Conservation (phyloP, 2,888 invertebrate species). For the Diaperis boleti region DNA sequence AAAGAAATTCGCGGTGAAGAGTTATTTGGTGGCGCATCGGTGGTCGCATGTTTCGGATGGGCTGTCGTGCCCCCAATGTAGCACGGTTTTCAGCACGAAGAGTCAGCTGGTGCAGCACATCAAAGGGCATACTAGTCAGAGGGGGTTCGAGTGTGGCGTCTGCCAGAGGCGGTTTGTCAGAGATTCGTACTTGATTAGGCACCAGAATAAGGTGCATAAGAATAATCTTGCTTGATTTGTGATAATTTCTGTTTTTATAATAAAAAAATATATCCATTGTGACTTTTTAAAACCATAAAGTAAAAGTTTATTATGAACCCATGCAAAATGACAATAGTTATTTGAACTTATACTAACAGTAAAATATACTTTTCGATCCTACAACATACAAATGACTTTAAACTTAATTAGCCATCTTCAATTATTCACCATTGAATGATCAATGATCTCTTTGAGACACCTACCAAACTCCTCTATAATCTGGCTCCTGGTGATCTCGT, state of each 20-base stretch:
- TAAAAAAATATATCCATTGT: no score
- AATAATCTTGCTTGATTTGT: constrained; percentile 37
- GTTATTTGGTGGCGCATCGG: constrained; percentile 83
- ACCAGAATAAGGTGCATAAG: constrained; percentile 82
- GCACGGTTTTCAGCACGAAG: constrained; percentile 80
- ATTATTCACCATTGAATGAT: constrained; percentile 67
- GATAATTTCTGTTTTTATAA: constrained; percentile 17
- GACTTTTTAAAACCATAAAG: constrained; percentile 16
- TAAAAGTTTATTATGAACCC: constrained; percentile 6
- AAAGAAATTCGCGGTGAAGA: constrained; percentile 84
- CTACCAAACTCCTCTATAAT: constrained; percentile 96
- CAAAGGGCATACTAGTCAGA: constrained; percentile 78
- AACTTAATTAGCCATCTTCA: constrained; percentile 12
- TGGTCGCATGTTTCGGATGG: constrained; percentile 85
- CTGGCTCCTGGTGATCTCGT: constrained; percentile 75
- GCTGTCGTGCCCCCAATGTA: constrained; percentile 77
- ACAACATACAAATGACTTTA: not conserved
- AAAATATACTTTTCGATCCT: constrained; percentile 9
- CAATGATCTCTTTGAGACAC: constrained; percentile 93
- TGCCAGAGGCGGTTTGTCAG: constrained; percentile 82
- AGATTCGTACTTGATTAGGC: constrained; percentile 83
- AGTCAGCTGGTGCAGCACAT: constrained; percentile 82
- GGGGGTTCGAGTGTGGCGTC: constrained; percentile 80
- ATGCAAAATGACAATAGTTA: constrained; percentile 33
- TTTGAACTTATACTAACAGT: constrained; percentile 25